Evolutionary conservation across 53 echinoderm and acorn worm species (phyloP).

Genomic region (Henricia sp.): DNA sequence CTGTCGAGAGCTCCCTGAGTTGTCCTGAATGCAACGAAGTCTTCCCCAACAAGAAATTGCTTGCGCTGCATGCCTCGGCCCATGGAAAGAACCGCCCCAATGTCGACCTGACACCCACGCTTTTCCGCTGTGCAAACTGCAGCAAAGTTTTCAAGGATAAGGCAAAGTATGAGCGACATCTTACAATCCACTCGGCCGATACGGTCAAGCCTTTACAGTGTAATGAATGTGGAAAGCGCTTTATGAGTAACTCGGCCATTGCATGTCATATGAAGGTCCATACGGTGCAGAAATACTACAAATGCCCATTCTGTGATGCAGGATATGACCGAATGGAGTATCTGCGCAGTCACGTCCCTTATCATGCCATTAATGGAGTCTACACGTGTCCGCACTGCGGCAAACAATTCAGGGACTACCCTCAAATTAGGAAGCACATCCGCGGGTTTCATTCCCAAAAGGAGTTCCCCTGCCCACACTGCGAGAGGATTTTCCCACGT

Average conservation of each 20-base stretch:
- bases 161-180: conserved; percentile 66
- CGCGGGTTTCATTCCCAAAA: conserved; percentile 89
- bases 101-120: not conserved
- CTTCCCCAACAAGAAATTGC: conserved; percentile 70
- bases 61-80: conserved; percentile 81
- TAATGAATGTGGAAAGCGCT: conserved; percentile 81
- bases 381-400: conserved; percentile 86
- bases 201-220: conserved; percentile 77
- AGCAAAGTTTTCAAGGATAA: conserved; percentile 80
- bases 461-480: conserved; percentile 90
- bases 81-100: conserved; percentile 71
- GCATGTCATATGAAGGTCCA: conserved; percentile 91
- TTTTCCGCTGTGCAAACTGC: conserved; percentile 70
- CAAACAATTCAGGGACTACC: conserved; percentile 83
- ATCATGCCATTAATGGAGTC: conserved; percentile 77
- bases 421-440: conserved; percentile 89
- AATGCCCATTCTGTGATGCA: conserved; percentile 91
- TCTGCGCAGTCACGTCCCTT: conserved; percentile 77
- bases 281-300: conserved; percentile 80
- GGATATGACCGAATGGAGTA: conserved; percentile 82
- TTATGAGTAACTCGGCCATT: conserved; percentile 86
- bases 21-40: conserved; percentile 81
- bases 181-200: conserved; percentile 72
- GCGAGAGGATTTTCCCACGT: conserved; percentile 87
- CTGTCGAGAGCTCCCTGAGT: conserved; percentile 29